Percentiles rank a stretch among this genome's conserved stretches.
Evolutionary conservation across 2,888 invertebrate species (phyloP).

Genomic region (Sesia bembeciformis): DNA sequence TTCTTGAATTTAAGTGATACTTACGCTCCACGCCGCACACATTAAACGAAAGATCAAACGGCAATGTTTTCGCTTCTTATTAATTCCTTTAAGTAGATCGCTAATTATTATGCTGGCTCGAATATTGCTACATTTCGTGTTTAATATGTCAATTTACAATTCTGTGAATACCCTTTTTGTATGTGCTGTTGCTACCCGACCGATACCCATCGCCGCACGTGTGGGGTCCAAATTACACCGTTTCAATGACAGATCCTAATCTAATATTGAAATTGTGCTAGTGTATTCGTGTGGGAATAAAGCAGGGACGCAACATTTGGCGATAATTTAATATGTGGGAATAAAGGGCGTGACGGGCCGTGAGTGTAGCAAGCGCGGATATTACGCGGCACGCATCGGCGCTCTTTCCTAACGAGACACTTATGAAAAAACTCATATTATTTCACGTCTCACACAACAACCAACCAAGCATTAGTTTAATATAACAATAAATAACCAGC

Average conservation of each 20-base stretch:
- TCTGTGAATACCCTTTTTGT: no score
- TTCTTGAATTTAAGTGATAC: slow-evolving; percentile 23
- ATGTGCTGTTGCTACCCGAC: no score
- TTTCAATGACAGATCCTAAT: slow-evolving; percentile 7
- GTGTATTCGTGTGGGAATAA: slow-evolving; percentile 26
- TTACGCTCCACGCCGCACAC: slow-evolving; percentile 29
- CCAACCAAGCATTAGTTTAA: neutral
- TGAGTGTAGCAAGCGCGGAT: slow-evolving; percentile 14
- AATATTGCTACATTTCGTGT: neutral
- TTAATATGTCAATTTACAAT: no score
- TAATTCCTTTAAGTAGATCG: slow-evolving; percentile 10
- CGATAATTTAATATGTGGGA: slow-evolving; percentile 55
- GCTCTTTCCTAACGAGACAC: slow-evolving; percentile 17
- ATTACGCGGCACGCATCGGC: slow-evolving; percentile 13
- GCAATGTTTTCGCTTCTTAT: slow-evolving; percentile 10
- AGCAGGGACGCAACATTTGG: slow-evolving; percentile 48
- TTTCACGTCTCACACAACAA: neutral
- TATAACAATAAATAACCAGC: neutral
- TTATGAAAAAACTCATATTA: slow-evolving; percentile 12
- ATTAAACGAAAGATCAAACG: slow-evolving; percentile 46
- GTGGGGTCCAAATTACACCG: neutral
- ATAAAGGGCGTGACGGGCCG: slow-evolving; percentile 29
- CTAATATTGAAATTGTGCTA: slow-evolving; percentile 15
- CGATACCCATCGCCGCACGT: neutral
- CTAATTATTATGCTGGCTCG: neutral